A percentile compares a stretch with the other conserved stretches of the same genome.
phyloP scores from a whole-genome alignment of 2,888 invertebrate species.

The Eupithecia pulchellata region DNA sequence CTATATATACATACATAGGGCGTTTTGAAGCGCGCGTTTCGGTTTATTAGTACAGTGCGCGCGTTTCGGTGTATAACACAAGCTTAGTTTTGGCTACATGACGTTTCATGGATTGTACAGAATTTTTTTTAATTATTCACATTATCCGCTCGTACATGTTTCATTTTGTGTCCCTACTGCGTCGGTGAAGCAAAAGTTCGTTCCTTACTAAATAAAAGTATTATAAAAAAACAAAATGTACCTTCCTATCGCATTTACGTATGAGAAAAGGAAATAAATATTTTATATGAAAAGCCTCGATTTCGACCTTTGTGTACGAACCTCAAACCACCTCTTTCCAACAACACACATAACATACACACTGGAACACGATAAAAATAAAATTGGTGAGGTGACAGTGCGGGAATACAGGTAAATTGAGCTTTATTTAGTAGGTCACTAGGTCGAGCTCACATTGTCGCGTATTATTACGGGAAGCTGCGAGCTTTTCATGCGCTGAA shows the following conservation, averaged over 20 bases:
- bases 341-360: background rate
- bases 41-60: too few relatives aligned
- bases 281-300: background rate
- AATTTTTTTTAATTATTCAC: too few relatives aligned
- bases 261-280: background rate
- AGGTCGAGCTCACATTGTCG: conserved; percentile 24
- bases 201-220: too few relatives aligned
- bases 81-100: too few relatives aligned
- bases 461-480: background rate
- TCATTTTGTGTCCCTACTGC: too few relatives aligned
- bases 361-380: conserved; percentile 5
- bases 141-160: too few relatives aligned
- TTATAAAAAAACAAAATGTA: too few relatives aligned
- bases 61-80: too few relatives aligned
- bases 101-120: too few relatives aligned
- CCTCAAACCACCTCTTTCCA: background rate
- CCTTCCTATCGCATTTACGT: background rate
- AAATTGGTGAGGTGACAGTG: conserved; percentile 11
- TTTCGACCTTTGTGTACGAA: background rate
- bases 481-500: background rate
- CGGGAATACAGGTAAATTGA: conserved; percentile 13
- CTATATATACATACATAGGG: too few relatives aligned
- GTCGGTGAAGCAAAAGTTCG: too few relatives aligned
- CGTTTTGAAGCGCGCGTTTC: too few relatives aligned
- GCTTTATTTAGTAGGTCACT: conserved; percentile 29